phyloP scores from a whole-genome alignment of 1,140 invertebrate species.

The Atta texana region DNA sequence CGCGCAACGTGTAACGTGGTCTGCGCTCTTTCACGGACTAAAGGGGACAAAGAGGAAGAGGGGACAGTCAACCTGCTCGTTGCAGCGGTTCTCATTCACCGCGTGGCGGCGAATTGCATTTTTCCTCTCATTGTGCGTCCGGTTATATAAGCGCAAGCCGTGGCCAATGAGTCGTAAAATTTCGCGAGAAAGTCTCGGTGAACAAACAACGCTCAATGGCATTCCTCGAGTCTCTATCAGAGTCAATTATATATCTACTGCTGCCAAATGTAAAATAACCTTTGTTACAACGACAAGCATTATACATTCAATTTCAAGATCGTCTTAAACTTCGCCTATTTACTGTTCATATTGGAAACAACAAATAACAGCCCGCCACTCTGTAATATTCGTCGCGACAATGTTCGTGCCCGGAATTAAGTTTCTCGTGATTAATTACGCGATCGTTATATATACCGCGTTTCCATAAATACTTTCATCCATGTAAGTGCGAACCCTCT shows the following conservation, averaged over 20 bases:
- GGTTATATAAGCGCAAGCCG: constrained; percentile 37
- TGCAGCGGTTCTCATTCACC: constrained; percentile 72
- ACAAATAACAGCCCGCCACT: background rate
- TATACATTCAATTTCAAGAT: constrained; percentile 3
- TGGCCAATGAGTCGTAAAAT: constrained; percentile 59
- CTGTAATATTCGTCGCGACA: background rate
- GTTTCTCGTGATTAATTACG: constrained; percentile 58
- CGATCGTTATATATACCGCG: constrained; percentile 24
- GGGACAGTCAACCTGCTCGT: constrained; percentile 77
- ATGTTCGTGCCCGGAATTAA: constrained; percentile 37
- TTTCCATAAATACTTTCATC: constrained; percentile 64
- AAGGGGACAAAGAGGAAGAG: constrained; percentile 57
- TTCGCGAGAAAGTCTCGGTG: constrained; percentile 46
- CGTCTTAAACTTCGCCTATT: constrained; percentile 1
- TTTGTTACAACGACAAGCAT: background rate
- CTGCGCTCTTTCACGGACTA: constrained; percentile 64
- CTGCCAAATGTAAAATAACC: constrained; percentile 7
- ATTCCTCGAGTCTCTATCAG: constrained; percentile 16
- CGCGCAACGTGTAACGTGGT: constrained; percentile 75
- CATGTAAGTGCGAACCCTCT: constrained; percentile 58
- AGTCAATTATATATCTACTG: constrained; percentile 28
- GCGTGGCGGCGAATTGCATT: background rate
- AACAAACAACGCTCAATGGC: constrained; percentile 18
- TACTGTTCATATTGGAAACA: background rate
- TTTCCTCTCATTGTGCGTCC: constrained; percentile 27